Conservation (phyloP, 1,140 invertebrate species). For the Ostrea denselamellosa region DNA sequence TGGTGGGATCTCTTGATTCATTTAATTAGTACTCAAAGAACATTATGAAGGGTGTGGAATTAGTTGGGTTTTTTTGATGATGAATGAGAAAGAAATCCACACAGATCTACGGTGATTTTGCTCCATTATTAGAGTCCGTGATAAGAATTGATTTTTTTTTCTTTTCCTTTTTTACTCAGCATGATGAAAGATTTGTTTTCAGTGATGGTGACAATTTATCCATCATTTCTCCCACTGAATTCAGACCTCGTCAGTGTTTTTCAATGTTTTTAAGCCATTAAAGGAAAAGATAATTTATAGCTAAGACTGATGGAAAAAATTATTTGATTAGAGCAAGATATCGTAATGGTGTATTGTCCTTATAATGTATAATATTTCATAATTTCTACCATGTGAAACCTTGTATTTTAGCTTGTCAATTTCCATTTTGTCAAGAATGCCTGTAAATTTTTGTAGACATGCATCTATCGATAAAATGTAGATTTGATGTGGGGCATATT, state of each 20-base stretch:
- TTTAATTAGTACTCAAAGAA: neutral
- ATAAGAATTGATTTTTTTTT: slow-evolving; percentile 36
- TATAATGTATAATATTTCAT: too few species aligned
- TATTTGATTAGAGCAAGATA: too few species aligned
- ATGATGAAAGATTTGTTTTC: neutral
- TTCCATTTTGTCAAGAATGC: too few species aligned
- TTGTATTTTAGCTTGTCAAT: too few species aligned
- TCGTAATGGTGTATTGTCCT: too few species aligned
- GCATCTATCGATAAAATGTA: too few species aligned
- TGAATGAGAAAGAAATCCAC: neutral
- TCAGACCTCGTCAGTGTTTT: neutral
- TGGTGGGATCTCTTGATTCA: neutral
- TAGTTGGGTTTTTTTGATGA: neutral
- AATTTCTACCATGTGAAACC: too few species aligned
- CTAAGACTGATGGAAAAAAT: too few species aligned
- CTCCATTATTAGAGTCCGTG: neutral
- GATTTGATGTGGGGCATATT: too few species aligned
- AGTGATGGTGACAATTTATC: neutral
- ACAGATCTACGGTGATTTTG: neutral
- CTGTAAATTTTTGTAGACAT: too few species aligned
- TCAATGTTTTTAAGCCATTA: neutral
- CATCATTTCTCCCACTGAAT: neutral
- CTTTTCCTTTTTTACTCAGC: too few species aligned
- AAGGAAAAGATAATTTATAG: neutral
- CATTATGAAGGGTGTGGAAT: neutral